These are phyloP conservation scores for Hemiscyllium ocellatum DNA, from an alignment of 2,113 vertebrate species.

Conservation along the genomic window DNA sequence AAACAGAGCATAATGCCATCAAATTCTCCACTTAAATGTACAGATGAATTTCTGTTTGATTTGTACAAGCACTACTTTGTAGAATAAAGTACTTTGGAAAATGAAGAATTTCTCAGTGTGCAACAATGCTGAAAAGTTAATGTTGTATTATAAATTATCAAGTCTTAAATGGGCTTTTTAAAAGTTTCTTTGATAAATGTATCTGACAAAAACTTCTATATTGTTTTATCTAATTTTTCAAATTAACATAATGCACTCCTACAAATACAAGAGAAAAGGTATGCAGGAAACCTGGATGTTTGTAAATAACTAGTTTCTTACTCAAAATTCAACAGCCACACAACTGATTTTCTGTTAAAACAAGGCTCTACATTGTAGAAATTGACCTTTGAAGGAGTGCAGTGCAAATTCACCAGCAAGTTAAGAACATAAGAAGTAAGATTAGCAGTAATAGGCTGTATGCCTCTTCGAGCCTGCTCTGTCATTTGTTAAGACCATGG, in stretches of 20 bases:
- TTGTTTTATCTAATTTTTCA: background rate
- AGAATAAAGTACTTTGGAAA: background rate
- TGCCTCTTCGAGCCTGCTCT: background rate
- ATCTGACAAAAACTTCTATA: background rate
- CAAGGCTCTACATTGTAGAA: background rate
- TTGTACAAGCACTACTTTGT: background rate
- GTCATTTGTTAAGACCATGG: too few species aligned
- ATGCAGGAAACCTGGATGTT: background rate
- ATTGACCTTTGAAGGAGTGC: background rate
- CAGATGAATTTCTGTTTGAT: background rate
- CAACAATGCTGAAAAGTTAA: background rate
- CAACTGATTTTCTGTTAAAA: background rate
- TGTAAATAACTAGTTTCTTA: constrained; percentile 22
- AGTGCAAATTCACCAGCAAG: background rate
- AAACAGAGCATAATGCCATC: background rate
- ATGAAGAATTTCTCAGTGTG: background rate
- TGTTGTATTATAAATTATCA: background rate
- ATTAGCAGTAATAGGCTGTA: background rate
- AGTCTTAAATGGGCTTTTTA: background rate
- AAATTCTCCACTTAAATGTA: background rate
- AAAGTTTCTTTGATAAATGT: background rate
- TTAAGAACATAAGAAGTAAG: background rate
- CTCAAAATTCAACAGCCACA: background rate
- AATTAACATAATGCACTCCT: constrained; percentile 8
- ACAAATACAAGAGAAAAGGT: background rate